Conservation (phyloP, 2,113 vertebrate species). For the Castor canadensis region DNA sequence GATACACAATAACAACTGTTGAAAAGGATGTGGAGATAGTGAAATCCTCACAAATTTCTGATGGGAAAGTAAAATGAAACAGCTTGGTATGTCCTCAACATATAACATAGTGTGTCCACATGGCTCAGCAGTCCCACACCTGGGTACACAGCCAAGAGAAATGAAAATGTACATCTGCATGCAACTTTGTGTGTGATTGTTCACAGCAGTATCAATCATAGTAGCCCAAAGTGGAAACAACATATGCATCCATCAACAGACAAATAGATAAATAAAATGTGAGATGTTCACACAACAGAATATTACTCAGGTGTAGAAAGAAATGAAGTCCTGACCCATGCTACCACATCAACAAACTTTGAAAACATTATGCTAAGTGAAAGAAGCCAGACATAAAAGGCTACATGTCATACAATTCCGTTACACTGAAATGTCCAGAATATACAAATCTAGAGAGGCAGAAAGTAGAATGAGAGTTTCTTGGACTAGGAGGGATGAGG, state of each 20-base stretch:
- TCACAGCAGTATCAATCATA: background rate
- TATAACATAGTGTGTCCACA: background rate
- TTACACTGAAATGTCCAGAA: background rate
- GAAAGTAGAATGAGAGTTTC: background rate
- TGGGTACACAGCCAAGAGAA: too few relatives aligned
- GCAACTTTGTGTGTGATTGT: background rate
- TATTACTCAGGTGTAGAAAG: background rate
- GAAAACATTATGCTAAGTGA: background rate
- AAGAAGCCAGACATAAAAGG: background rate
- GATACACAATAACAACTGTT: background rate
- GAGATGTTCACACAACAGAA: background rate
- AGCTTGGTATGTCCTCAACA: rapidly evolving
- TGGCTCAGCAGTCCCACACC: background rate
- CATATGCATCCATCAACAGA: too few relatives aligned
- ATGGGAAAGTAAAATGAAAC: too few relatives aligned
- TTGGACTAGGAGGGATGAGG: background rate
- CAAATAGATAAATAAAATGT: background rate
- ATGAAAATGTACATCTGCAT: background rate
- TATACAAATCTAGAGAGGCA: background rate
- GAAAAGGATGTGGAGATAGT: background rate
- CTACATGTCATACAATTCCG: background rate
- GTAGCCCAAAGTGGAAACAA: background rate
- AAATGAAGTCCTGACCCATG: background rate
- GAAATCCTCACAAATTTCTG: background rate
- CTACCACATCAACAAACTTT: background rate